Evolutionary conservation across 2,888 invertebrate species (phyloP).

Genomic region (Tachina fera): DNA sequence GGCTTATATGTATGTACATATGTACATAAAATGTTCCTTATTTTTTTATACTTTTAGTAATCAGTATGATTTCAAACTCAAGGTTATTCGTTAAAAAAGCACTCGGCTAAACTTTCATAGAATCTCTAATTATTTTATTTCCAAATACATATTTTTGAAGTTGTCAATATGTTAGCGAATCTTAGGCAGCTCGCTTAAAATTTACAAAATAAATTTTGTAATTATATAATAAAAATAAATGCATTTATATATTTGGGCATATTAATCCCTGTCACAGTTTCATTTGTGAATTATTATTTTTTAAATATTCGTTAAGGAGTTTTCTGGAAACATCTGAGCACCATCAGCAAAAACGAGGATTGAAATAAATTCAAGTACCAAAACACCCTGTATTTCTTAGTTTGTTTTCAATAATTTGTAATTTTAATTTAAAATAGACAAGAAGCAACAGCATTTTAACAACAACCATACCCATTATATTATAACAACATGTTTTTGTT

Average conservation of each 20-base stretch:
- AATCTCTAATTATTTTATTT: too few relatives aligned
- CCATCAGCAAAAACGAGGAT: neutral
- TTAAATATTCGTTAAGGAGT: neutral
- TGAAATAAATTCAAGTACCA: neutral
- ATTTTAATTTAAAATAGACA: constrained; percentile 43
- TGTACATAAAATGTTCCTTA: too few relatives aligned
- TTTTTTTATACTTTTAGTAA: too few relatives aligned
- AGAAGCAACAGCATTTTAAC: constrained; percentile 30
- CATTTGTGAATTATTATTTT: neutral
- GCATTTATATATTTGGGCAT: neutral
- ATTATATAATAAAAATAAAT: neutral
- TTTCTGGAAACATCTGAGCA: constrained; percentile 17
- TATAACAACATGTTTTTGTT: constrained; percentile 8
- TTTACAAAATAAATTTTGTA: neutral
- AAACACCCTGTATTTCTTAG: constrained; percentile 52
- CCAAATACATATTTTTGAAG: too few relatives aligned
- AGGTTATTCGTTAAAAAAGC: too few relatives aligned
- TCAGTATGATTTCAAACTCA: too few relatives aligned
- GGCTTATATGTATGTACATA: too few relatives aligned
- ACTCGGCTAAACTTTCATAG: too few relatives aligned
- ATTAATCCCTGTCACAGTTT: constrained; percentile 10
- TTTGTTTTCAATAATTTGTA: constrained; percentile 44
- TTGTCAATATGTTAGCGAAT: too few relatives aligned
- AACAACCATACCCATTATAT: constrained; percentile 20
- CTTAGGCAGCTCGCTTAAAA: too few relatives aligned